Percentiles rank a stretch among this genome's conserved stretches.
These are phyloP conservation scores for Sisor rabdophorus DNA, from an alignment of 2,113 vertebrate species.

Conservation along the genomic window DNA sequence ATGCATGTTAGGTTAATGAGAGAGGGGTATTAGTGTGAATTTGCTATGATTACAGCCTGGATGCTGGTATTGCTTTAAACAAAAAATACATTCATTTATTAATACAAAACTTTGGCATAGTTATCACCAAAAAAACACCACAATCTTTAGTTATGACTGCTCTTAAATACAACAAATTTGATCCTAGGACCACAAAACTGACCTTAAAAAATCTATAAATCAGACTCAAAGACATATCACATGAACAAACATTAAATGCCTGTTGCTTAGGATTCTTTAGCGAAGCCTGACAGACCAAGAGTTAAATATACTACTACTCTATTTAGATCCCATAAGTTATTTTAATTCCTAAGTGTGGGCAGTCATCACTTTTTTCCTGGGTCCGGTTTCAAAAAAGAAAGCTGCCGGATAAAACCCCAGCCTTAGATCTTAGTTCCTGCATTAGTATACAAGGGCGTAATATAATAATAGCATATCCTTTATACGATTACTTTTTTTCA, in stretches of 20 bases:
- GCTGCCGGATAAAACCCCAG: not conserved
- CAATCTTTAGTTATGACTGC: not conserved
- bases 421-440: slow-evolving; percentile 12
- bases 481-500: too few species aligned
- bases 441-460: not conserved
- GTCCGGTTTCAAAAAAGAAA: not conserved
- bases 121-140: not conserved
- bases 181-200: not conserved
- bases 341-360: not conserved
- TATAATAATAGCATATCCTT: not conserved
- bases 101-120: too few species aligned
- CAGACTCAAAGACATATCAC: too few species aligned
- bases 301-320: not conserved
- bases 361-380: too few species aligned
- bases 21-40: too few species aligned
- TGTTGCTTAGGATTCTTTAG: not conserved
- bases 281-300: not conserved
- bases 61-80: too few species aligned
- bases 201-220: too few species aligned
- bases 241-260: not conserved
- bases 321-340: not conserved
- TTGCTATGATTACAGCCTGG: too few species aligned
- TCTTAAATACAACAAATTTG: not conserved
- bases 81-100: too few species aligned
- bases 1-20: too few species aligned